phyloP scores from a whole-genome alignment of 2,797 vertebrate genomes.

The Sebastes cheni region DNA sequence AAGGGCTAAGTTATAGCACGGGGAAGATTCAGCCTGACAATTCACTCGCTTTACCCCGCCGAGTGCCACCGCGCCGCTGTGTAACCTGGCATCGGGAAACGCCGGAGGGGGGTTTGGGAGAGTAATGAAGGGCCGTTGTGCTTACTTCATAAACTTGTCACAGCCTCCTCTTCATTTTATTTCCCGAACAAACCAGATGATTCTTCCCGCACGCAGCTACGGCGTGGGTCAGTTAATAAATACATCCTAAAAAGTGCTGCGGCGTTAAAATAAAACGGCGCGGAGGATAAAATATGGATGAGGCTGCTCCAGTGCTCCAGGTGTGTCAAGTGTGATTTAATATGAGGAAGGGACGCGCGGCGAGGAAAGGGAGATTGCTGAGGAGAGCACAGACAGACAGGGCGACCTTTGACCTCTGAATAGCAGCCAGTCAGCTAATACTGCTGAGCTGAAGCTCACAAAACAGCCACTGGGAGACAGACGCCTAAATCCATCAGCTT shows the following conservation, averaged over 20 bases:
- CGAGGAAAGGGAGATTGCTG: slow-evolving; percentile 88
- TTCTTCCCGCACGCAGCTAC: slow-evolving; percentile 64
- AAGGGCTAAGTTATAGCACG: slow-evolving; percentile 61
- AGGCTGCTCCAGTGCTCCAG: slow-evolving; percentile 90
- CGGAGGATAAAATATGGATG: slow-evolving; percentile 96
- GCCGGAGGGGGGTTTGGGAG: slow-evolving; percentile 53
- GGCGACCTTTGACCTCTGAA: slow-evolving; percentile 87
- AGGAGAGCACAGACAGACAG: slow-evolving; percentile 83
- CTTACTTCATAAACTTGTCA: slow-evolving; percentile 97
- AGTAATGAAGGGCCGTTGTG: slow-evolving; percentile 91
- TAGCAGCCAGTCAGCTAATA: slow-evolving; percentile 92
- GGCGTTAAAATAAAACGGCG: slow-evolving; percentile 77
- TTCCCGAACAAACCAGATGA: slow-evolving; percentile 90
- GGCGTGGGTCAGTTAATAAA: slow-evolving; percentile 92
- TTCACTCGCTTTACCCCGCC: slow-evolving; percentile 30
- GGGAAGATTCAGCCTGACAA: slow-evolving; percentile 62
- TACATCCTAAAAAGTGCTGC: slow-evolving; percentile 94
- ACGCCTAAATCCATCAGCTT: slow-evolving; percentile 87
- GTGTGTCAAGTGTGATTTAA: slow-evolving; percentile 98
- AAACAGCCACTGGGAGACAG: slow-evolving; percentile 85
- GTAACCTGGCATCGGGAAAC: slow-evolving; percentile 9
- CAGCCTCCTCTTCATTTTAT: slow-evolving; percentile 89
- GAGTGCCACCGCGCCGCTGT: slow-evolving; percentile 39
- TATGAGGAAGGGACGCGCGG: slow-evolving; percentile 82
- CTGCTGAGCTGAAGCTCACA: slow-evolving; percentile 83